Evolutionary conservation across 1,140 invertebrate species (phyloP), one percentile per base, ranked within the genome.

Genomic region (Microvelia longipes): DNA sequence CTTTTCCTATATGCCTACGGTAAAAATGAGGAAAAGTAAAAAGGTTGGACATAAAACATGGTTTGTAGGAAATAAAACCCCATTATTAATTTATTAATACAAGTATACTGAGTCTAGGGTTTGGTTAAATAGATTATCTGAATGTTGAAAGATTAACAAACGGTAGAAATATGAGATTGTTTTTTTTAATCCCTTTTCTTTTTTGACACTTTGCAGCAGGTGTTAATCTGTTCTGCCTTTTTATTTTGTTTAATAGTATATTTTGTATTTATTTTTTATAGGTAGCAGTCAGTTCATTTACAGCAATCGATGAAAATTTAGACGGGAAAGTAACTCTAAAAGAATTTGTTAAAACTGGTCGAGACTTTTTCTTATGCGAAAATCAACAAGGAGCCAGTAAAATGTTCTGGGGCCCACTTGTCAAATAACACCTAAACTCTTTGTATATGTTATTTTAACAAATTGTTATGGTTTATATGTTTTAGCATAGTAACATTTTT

Each of bases 361-460:
- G 87, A 70, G 89, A 92, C 67, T 92, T 87, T 79, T 91, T 92
- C 79, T 79, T 88, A 19, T 86, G 86, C 1, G 88, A 91, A 79
- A 87, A 93, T 78, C 85, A 89, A 73, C 83, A 79, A 1, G 84
- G 82, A 74, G 87, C 90, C 60, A 91, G 89, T 74, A 90, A 89
- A 80, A 86, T 90, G 81, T 92, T 93, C 75, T 93, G 90, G 89
- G 90, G 90, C 50, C 90, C 90, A 11, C 78, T 93, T 29, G 66
- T 73, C 27, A 71, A 74, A 61, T 74, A 30, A 70, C 24, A 24
- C 2, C 25, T 15, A 60, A 11, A 11, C 35, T 60, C 35, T 60
- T 60, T n/a, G n/a, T n/a, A n/a, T n/a, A n/a, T n/a, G n/a, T n/a
- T n/a, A n/a, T n/a, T n/a, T n/a, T n/a, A n/a, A n/a, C n/a, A n/a